These are phyloP conservation scores for Lophura nycthemera DNA, from an alignment of 2,113 vertebrate species.

Conservation along the genomic window DNA sequence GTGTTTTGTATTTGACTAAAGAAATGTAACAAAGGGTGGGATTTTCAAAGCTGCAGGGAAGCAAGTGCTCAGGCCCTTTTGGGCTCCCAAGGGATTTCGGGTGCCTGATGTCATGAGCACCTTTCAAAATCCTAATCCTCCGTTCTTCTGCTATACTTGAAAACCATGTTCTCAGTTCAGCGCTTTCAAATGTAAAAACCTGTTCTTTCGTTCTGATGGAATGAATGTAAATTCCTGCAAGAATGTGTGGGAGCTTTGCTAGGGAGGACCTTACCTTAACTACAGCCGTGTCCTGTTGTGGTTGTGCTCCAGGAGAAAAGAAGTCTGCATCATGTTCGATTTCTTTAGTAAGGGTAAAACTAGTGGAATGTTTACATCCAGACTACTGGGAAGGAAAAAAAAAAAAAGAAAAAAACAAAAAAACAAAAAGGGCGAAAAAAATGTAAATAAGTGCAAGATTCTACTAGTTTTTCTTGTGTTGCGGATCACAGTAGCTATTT, in stretches of 20 bases:
- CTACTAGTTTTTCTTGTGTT: constrained; percentile 62
- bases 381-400: constrained; percentile 25
- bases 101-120: background rate
- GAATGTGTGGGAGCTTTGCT: background rate
- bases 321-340: background rate
- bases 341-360: constrained; percentile 40
- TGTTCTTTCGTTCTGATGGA: background rate
- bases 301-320: background rate
- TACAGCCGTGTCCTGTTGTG: background rate
- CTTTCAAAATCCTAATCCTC: constrained; percentile 46
- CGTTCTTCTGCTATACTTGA: constrained; percentile 51
- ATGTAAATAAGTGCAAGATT: constrained; percentile 56
- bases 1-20: constrained; percentile 51
- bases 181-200: constrained; percentile 11
- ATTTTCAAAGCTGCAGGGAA: constrained; percentile 17
- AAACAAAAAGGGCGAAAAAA: background rate
- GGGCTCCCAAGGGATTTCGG: background rate
- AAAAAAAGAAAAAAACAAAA: background rate
- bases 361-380: constrained; percentile 71
- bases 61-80: background rate
- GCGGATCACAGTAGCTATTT: constrained; percentile 62
- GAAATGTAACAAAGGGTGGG: constrained; percentile 34
- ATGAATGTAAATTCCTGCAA: constrained; percentile 54
- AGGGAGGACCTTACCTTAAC: background rate
- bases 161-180: background rate